phyloP scores from a whole-genome alignment of 2,113 vertebrate genomes.

The Pygoscelis antarcticus region DNA sequence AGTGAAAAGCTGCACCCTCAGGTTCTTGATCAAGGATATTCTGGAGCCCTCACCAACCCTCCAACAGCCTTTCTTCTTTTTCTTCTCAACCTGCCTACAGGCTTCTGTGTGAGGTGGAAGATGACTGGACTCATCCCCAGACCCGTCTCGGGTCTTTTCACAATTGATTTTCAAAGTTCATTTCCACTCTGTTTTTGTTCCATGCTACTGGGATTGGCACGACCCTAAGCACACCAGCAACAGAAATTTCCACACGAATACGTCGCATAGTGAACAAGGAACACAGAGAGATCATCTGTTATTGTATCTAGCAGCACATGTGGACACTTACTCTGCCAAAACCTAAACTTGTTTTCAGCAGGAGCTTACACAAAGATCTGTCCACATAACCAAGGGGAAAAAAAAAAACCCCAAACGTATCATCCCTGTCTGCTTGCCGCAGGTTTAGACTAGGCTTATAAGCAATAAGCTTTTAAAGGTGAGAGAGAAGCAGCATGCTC shows the following conservation, averaged over 20 bases:
- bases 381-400: neutral
- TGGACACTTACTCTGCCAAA: neutral
- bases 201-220: neutral
- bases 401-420: no score
- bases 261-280: rapidly evolving
- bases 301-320: neutral
- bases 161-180: neutral
- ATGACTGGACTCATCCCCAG: neutral
- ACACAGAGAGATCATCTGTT: neutral
- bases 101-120: neutral
- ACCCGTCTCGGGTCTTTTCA: neutral
- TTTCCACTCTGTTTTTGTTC: neutral
- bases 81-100: neutral
- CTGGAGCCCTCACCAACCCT: neutral
- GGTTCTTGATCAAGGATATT: neutral
- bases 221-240: neutral
- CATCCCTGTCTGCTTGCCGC: neutral
- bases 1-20: neutral
- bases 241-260: neutral
- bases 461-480: neutral
- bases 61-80: neutral
- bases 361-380: neutral
- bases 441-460: neutral
- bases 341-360: neutral
- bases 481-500: neutral